phyloP scores from a whole-genome alignment of 2,888 invertebrate species.

The Cyrtodaria siliqua region DNA sequence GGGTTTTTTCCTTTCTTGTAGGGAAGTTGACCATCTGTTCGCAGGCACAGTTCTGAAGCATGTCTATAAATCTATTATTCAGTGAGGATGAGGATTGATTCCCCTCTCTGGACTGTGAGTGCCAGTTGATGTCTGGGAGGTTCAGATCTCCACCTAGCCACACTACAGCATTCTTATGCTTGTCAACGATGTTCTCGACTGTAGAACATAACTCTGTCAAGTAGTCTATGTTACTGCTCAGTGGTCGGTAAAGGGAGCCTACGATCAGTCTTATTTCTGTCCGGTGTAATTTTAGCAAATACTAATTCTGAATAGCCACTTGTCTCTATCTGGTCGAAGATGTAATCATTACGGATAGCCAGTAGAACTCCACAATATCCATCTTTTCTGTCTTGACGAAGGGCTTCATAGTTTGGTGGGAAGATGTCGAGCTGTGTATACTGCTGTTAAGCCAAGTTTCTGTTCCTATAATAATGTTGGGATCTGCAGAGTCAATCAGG shows the following conservation, averaged over 20 bases:
- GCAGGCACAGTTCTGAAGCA: background rate
- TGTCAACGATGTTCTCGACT: background rate
- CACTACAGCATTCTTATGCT: conserved; percentile 9
- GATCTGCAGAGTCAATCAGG: no score
- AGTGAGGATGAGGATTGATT: background rate
- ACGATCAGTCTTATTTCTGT: conserved; percentile 2
- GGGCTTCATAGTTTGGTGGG: background rate
- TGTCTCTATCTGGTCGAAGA: no score
- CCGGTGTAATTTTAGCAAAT: background rate
- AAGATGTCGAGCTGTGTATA: conserved; percentile 15
- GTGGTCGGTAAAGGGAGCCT: conserved; percentile 22
- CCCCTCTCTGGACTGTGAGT: background rate
- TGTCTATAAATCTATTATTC: no score
- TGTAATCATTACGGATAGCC: no score
- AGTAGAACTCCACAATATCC: background rate
- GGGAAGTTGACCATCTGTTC: conserved; percentile 14
- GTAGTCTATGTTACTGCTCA: conserved; percentile 7
- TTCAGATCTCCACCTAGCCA: conserved; percentile 31
- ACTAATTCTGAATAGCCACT: no score
- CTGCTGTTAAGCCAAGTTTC: background rate
- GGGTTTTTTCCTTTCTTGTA: conserved; percentile 24
- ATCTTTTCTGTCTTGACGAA: background rate
- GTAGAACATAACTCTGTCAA: conserved; percentile 8
- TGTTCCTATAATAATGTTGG: no score
- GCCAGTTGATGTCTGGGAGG: conserved; percentile 35